Evolutionary conservation across 2,113 vertebrate genomes (phyloP), one percentile per base, ranked within the genome.

Genomic region (Casuarius casuarius): DNA sequence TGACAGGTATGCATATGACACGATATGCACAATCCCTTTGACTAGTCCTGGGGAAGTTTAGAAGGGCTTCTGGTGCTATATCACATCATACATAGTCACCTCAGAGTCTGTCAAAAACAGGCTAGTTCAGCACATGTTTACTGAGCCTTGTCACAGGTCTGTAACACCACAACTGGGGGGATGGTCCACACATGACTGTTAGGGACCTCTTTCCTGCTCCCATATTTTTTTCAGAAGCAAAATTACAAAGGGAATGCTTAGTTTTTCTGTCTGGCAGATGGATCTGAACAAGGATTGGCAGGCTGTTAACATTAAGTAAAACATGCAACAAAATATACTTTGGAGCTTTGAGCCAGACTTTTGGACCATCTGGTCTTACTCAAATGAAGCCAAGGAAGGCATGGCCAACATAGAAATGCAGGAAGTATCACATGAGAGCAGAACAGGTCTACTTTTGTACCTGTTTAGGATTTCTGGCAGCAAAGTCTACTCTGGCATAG

Each of bases 61-160:
- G 23, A 22, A 61, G 59, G 25, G 38, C 38, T 92, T 84, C 40
- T 93, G 68, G 35, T 72, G 23, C 29, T 56, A 21, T 48, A 62
- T 68, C 19, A 8, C 4, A 9, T 49, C n/a, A 31, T 4, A 10
- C 2, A 1, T 0, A 0, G 35, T 48, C 52, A 44, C 42, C 49
- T 86, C 28, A 13, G 29, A 46, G 33, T 46, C 58, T 67, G 48
- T 80, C 67, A 89, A 46, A 59, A 59, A 59, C 52, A 33, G 1
- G 1, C 26, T 63, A 62, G 62, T 52, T 61, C 56, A 71, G 35
- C 46, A 35, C 33, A 2, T 4, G 12, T 42, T 48, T 33, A 5
- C 28, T 56, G 31, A 67, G 17, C 5, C 40, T 83, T 67, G 29
- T 63, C 33, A 0, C 0, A 75, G 42, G 52, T 62, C 16, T 62